A percentile compares a stretch with the other conserved stretches of the same genome.
phyloP scores from a whole-genome alignment of 1,140 invertebrate species.

The Bombyx mandarina region DNA sequence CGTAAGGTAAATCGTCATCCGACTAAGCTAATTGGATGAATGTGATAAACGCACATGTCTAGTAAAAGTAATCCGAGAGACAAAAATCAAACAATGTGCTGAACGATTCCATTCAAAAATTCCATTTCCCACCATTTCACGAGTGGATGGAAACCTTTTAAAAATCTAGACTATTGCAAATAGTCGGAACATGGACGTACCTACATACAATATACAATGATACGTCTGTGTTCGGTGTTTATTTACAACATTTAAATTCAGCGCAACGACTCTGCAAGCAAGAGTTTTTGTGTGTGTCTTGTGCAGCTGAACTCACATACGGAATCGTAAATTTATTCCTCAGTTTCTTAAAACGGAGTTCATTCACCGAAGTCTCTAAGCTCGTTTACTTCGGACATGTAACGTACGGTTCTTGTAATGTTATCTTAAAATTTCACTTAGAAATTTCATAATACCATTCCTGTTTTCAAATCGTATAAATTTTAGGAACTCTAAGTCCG shows the following conservation, averaged over 20 bases:
- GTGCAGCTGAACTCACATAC: slow-evolving; percentile 55
- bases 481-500: slow-evolving; percentile 21
- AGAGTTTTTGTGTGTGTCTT: slow-evolving; percentile 62
- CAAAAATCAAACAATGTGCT: not conserved
- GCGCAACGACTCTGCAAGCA: slow-evolving; percentile 44
- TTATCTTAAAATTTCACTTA: no score
- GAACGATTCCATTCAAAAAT: slow-evolving; percentile 3
- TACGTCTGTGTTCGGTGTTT: slow-evolving; percentile 24
- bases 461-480: not conserved
- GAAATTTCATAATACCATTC: no score
- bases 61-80: no score
- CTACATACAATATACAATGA: slow-evolving; percentile 21
- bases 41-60: no score
- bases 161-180: slow-evolving; percentile 14
- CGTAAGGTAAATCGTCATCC: no score
- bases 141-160: slow-evolving; percentile 1
- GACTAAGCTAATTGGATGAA: no score
- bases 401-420: no score
- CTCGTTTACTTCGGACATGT: no score
- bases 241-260: slow-evolving; percentile 62
- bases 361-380: no score
- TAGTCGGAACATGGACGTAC: slow-evolving; percentile 19
- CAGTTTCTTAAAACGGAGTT: no score
- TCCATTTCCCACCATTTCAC: not conserved
- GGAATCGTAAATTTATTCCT: slow-evolving; percentile 55